These are phyloP conservation scores for Beaufortia kweichowensis DNA, from an alignment of 2,113 vertebrate species.

Conservation along the genomic window DNA sequence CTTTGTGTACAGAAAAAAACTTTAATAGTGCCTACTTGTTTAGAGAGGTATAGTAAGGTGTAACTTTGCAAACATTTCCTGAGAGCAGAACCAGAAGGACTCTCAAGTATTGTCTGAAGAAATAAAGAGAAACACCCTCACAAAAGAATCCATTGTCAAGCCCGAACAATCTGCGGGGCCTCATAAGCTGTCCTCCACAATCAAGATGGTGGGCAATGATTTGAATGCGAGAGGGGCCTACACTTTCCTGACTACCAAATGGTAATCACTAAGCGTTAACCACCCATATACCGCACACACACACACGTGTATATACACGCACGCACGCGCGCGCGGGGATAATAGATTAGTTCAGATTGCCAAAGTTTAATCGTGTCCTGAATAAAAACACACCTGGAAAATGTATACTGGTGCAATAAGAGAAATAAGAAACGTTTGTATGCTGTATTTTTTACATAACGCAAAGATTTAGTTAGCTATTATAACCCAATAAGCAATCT, in stretches of 20 bases:
- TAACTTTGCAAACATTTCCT: constrained; percentile 91
- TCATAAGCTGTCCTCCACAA: constrained; percentile 87
- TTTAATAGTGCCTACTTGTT: constrained; percentile 68
- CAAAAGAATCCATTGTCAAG: constrained; percentile 88
- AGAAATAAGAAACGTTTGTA: too few relatives aligned
- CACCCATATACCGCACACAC: constrained; percentile 65
- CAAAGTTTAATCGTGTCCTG: too few relatives aligned
- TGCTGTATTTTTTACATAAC: too few relatives aligned
- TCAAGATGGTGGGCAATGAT: constrained; percentile 85
- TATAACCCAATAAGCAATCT: not conserved
- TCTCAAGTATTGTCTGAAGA: constrained; percentile 79
- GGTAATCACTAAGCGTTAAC: constrained; percentile 73
- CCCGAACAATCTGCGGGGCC: constrained; percentile 84
- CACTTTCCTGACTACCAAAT: constrained; percentile 74
- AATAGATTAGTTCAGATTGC: too few relatives aligned
- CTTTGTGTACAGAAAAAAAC: constrained; percentile 43
- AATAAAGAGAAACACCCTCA: constrained; percentile 88
- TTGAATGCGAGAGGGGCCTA: constrained; percentile 84
- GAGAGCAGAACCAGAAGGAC: constrained; percentile 84
- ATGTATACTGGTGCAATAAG: too few relatives aligned
- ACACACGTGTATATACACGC: constrained; percentile 45
- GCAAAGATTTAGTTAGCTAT: too few relatives aligned
- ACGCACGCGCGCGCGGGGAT: constrained; percentile 7
- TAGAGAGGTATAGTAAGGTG: constrained; percentile 80
- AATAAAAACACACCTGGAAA: too few relatives aligned